Evolutionary conservation across 1,140 invertebrate species (phyloP), one percentile per base, ranked within the genome.

Genomic region (Brachionus angularis): DNA sequence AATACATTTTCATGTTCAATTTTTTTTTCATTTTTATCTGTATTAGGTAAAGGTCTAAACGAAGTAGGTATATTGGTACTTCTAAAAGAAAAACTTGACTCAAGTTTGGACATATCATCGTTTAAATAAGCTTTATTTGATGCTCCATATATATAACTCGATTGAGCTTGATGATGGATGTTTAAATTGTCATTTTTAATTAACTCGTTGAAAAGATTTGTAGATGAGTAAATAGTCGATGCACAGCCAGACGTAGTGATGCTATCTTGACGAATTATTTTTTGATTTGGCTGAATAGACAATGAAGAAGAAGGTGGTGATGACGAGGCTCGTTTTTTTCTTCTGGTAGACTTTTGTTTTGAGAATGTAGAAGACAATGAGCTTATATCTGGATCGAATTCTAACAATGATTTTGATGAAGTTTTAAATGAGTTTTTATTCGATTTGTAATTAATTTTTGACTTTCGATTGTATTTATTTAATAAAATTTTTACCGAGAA

Each of bases 1-100:
- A 42, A 42, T 10, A 10, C 16, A 16, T 42, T 42, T 16, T 10
- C 39, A 42, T 42, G 10, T 16, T 42, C 39, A 10, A 42, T 39
- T 36, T n/a, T n/a, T 50, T 67, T 67, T 1, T 67, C 62, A 67
- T 46, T 46, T 50, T 50, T 67, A 31, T 50, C 62, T 42, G 58
- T 29, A 18, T 25, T 42, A 7, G 8, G 7, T 25, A 31, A 67
- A 21, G 62, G 42, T 23, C 46, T 50, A 21, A 67, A 58, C 8
- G 53, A 58, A 2, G 53, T 36, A 1, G 53, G 53, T 16, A 58
- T 34, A 25, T 36, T 58, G 36, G 18, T 31, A 14, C 27, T 58
- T 4, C 53, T 14, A 58, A 58, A 58, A 5, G 53, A 58, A 21
- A 34, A 31, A 21, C 36, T 58, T 36, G 21, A 36, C 25, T 58